Evolutionary conservation across 2,113 vertebrate genomes (phyloP).

Genomic region (Pitta sordida): DNA sequence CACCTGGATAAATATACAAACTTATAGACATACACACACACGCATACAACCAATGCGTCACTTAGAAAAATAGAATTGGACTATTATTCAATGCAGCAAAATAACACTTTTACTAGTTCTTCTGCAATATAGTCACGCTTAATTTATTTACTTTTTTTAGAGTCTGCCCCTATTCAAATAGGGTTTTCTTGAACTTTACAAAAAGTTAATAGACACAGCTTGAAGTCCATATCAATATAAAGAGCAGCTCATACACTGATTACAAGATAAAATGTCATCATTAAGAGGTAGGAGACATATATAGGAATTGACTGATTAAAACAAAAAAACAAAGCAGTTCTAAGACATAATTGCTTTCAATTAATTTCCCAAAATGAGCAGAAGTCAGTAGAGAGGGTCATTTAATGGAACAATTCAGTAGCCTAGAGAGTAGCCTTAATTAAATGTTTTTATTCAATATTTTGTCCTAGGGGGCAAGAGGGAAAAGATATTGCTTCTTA

Average conservation of each 20-base stretch:
- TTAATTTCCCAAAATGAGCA: slow-evolving; percentile 42
- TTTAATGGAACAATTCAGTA: slow-evolving; percentile 8
- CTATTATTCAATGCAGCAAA: not conserved
- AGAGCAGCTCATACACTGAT: not conserved
- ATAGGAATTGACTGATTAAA: slow-evolving; percentile 12
- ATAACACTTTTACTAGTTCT: not conserved
- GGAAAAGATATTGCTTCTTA: slow-evolving; percentile 1
- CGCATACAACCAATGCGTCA: not conserved
- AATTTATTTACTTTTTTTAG: not conserved
- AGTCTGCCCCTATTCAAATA: not conserved
- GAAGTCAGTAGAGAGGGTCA: slow-evolving; percentile 28
- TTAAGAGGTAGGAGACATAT: not conserved
- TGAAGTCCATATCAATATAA: slow-evolving; percentile 6
- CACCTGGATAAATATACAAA: not conserved
- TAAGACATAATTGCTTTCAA: slow-evolving; percentile 40
- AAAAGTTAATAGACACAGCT: not conserved
- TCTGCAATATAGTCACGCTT: not conserved
- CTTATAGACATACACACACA: accelerated
- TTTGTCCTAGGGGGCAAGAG: not conserved
- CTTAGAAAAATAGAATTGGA: accelerated
- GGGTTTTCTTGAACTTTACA: not conserved
- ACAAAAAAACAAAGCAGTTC: not conserved
- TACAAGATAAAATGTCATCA: slow-evolving; percentile 13
- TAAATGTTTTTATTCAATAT: slow-evolving; percentile 12
- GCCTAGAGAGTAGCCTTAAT: slow-evolving; percentile 39